Percentiles rank a stretch among this genome's conserved stretches.
Conservation (phyloP, 1,140 invertebrate genomes). For the Dysdera silvatica region DNA sequence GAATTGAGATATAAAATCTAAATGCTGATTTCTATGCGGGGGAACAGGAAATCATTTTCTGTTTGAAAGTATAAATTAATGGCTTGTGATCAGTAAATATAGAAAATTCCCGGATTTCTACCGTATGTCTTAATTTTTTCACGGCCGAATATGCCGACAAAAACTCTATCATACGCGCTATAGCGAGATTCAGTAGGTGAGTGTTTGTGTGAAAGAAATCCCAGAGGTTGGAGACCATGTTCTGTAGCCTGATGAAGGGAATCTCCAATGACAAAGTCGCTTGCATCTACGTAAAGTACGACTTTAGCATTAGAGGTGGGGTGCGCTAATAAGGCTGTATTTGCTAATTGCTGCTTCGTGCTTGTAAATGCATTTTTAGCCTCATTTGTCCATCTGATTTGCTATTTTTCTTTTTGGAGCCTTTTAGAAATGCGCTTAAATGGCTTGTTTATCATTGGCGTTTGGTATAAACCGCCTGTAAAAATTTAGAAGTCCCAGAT, state of each 20-base stretch:
- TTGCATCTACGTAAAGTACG: conserved; percentile 25
- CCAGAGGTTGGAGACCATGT: conserved; percentile 21
- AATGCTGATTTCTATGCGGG: conserved; percentile 35
- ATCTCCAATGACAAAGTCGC: conserved; percentile 17
- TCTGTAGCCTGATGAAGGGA: conserved; percentile 20
- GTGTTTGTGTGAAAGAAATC: conserved; percentile 28
- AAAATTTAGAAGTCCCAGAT: conserved; percentile 43
- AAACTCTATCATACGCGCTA: conserved; percentile 34
- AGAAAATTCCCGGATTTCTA: conserved; percentile 37
- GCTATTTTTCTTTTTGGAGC: not conserved
- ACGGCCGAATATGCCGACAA: conserved; percentile 35
- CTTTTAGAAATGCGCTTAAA: not conserved
- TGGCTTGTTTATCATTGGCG: not conserved
- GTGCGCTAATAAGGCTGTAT: conserved; percentile 11
- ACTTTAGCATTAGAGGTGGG: conserved; percentile 10
- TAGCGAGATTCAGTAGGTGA: conserved; percentile 15
- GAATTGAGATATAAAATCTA: conserved; percentile 43
- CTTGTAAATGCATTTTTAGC: conserved; percentile 38
- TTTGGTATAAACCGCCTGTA: conserved; percentile 33
- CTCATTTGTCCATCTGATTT: conserved; percentile 23
- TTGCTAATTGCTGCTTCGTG: conserved; percentile 41
- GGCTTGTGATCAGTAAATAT: conserved; percentile 38
- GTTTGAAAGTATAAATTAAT: conserved; percentile 32
- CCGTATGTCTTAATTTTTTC: conserved; percentile 34
- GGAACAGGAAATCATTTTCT: conserved; percentile 21